Evolutionary conservation across 2,888 invertebrate genomes (phyloP).

Genomic region (Nephrotoma appendiculata): DNA sequence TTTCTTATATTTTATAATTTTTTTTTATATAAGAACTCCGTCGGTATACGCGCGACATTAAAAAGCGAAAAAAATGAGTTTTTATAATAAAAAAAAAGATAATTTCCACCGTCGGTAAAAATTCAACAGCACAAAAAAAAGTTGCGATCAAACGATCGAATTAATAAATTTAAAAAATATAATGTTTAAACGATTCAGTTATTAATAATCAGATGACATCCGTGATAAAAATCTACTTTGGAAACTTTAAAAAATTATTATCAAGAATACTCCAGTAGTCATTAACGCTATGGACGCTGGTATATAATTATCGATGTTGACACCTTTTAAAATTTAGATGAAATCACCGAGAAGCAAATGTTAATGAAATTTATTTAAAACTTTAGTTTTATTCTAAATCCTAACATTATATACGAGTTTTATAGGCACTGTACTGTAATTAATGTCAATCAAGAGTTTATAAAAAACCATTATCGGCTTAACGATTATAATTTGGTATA

Average conservation of each 20-base stretch:
- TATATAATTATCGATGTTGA: neutral
- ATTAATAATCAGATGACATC: neutral
- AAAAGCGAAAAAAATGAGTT: neutral
- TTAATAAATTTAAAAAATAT: neutral
- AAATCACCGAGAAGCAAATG: neutral
- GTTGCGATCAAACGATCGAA: neutral
- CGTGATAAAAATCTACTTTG: neutral
- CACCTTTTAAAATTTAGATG: neutral
- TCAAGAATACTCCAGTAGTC: neutral
- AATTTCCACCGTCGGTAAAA: neutral
- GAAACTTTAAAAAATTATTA: neutral
- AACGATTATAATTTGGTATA: no score
- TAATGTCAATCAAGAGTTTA: no score
- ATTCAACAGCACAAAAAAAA: neutral
- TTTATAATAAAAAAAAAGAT: neutral
- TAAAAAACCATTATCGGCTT: no score
- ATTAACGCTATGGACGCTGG: neutral
- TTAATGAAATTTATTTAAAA: no score
- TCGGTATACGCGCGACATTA: neutral
- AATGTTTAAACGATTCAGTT: neutral
- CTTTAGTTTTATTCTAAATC: no score
- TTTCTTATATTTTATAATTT: neutral
- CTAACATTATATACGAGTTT: no score
- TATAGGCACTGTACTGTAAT: no score
- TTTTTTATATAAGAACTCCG: neutral